phyloP scores from a whole-genome alignment of 2,888 invertebrate genomes.

The Incurvaria masculella region DNA sequence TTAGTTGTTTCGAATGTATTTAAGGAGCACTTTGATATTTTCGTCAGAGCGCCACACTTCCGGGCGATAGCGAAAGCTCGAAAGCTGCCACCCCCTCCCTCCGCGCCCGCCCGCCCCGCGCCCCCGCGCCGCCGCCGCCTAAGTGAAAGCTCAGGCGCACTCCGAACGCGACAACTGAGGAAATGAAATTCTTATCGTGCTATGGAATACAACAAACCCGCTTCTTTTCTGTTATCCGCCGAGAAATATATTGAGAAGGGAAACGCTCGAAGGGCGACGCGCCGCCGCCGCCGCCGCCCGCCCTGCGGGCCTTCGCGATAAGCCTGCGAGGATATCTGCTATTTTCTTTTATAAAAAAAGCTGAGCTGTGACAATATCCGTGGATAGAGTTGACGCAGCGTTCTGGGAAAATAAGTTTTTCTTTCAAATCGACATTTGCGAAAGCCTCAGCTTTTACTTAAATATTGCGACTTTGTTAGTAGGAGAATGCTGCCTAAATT shows the following conservation, averaged over 20 bases:
- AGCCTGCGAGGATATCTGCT: background rate
- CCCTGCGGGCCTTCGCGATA: background rate
- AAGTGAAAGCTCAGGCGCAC: slow-evolving; percentile 29
- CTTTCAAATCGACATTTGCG: no score
- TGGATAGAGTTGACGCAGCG: background rate
- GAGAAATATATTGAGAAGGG: slow-evolving; percentile 44
- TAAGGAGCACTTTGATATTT: slow-evolving; percentile 53
- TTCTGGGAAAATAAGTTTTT: no score
- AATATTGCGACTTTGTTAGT: no score
- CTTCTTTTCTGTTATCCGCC: slow-evolving; percentile 47
- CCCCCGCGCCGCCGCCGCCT: background rate
- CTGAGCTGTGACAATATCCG: background rate
- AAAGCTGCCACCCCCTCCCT: slow-evolving; percentile 5
- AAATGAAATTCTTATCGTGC: slow-evolving; percentile 59
- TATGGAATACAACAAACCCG: slow-evolving; percentile 41
- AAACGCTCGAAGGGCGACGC: slow-evolving; percentile 17
- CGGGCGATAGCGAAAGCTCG: slow-evolving; percentile 36
- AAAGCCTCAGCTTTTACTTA: no score
- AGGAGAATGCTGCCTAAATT: no score
- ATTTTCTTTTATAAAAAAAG: background rate
- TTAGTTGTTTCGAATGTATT: no score
- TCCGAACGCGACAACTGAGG: slow-evolving; percentile 27
- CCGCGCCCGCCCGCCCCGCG: background rate
- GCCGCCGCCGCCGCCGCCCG: background rate
- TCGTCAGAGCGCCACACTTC: slow-evolving; percentile 40